Conservation (phyloP, 2,113 vertebrate genomes). For the Petrocephalus zakoni region DNA sequence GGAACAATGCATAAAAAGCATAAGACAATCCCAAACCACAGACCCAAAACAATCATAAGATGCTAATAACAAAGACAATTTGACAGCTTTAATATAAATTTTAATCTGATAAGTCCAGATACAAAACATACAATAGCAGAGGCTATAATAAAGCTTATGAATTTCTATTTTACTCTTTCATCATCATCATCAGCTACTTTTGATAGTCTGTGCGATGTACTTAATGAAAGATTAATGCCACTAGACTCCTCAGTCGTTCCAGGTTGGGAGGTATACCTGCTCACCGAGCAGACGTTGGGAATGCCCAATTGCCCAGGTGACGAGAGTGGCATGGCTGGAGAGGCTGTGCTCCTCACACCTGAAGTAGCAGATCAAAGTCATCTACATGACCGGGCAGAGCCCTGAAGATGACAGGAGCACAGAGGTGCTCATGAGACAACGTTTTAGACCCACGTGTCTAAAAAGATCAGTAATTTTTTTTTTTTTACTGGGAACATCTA, state of each 20-base stretch:
- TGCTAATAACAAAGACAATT: not conserved
- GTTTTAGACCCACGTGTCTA: not conserved
- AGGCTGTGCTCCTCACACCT: not conserved
- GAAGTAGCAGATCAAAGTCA: not conserved
- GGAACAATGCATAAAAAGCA: not conserved
- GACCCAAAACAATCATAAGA: not conserved
- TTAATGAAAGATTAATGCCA: not conserved
- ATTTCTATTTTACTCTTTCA: not conserved
- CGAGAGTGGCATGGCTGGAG: not conserved
- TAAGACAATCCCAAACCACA: not conserved
- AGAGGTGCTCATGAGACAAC: not conserved
- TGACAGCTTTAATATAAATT: not conserved
- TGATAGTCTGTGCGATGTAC: not conserved
- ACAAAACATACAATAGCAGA: not conserved
- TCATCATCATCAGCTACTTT: not conserved
- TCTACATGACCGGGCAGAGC: not conserved
- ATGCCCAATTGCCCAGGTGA: not conserved
- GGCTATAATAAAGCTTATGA: not conserved
- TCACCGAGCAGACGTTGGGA: not conserved
- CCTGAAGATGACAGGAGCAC: not conserved
- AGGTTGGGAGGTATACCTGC: not conserved
- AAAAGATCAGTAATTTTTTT: not conserved
- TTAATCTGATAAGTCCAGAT: not conserved
- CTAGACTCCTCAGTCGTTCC: not conserved
- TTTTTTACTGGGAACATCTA: not conserved